Base-by-base conservation (phyloP, 2,797 vertebrate species). In the Acridotheres tristis region DNA sequence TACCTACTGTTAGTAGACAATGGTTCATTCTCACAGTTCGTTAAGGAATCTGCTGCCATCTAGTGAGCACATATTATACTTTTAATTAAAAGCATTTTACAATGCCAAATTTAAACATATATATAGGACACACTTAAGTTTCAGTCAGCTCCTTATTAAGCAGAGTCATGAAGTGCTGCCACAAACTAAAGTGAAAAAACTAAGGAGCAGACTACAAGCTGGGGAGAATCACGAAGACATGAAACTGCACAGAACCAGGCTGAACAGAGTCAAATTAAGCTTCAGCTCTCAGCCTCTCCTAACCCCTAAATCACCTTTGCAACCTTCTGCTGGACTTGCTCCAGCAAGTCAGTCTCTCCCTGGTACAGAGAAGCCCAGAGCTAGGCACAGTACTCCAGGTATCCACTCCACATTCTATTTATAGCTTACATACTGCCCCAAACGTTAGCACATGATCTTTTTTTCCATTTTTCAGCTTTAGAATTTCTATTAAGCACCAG, bases 21-120 rank as follows among this genome's bases (percentile, higher is more conserved):
- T 10, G 29, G 13, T 43, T 79, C 51, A 38, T 57, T 90, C 66
- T 59, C 47, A 73, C 10, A 45, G 75, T 87, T 88, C 72, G 71
- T 89, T 89, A 91, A 65, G 76, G 81, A 90, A 96, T 65, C 63
- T 97, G 93, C 96, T 94, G 97, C 97, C 96, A 97, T 71, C 97
- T 97, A 97, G 95, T 87, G 97, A 95, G 85, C 54, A 65, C 11
- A 81, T 21, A 57, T 94, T 53, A 42, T 13, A 51, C 36, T 79
- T 68, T 20, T 63, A 87, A 88, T 79, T 83, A 76, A 88, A 90
- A 83, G 36, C 16, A 45, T 19, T 76, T 73, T 48, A 77, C 38
- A 80, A 63, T 10, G n/a, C 13, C 32, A 53, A 48, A 40, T 58
- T 74, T 51, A 42, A 69, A 80, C 12, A 38, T 0, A 51, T 1